These are phyloP conservation scores for Amphilophus citrinellus DNA, from an alignment of 2,113 vertebrate species.

Conservation along the genomic window DNA sequence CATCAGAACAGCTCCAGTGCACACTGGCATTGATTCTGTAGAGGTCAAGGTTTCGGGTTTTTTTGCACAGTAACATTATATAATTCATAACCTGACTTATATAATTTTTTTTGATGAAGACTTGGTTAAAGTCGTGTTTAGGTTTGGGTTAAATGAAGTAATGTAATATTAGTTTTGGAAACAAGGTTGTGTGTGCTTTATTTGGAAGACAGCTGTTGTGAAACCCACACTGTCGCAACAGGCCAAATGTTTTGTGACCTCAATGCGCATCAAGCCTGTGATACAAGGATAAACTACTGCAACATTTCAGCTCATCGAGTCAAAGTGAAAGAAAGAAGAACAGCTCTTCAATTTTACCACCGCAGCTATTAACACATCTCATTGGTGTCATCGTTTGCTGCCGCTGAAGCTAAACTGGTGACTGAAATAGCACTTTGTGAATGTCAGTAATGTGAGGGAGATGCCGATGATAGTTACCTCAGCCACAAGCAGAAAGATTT, in stretches of 20 bases:
- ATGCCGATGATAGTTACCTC: neutral
- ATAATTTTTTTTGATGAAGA: neutral
- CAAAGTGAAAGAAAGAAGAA: neutral
- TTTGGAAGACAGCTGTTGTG: slow-evolving; percentile 19
- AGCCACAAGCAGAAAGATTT: neutral
- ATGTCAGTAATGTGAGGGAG: neutral
- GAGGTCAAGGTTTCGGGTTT: neutral
- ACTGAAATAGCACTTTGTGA: slow-evolving; percentile 24
- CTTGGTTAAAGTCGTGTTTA: neutral
- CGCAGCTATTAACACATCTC: neutral
- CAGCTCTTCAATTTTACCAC: slow-evolving; percentile 1
- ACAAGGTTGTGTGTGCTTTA: neutral
- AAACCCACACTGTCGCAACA: slow-evolving; percentile 22
- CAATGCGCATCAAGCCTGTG: neutral
- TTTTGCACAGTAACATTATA: neutral
- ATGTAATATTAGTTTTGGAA: neutral
- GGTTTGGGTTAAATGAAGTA: neutral
- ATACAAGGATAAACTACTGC: neutral
- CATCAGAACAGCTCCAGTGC: neutral
- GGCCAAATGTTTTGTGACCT: neutral
- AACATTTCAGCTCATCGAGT: neutral
- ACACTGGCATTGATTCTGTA: neutral
- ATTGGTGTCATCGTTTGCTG: neutral
- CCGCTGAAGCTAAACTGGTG: neutral
- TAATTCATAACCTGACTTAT: neutral